These are phyloP conservation scores for Formica selysi DNA, from an alignment of 1,140 invertebrate species.

Conservation along the genomic window DNA sequence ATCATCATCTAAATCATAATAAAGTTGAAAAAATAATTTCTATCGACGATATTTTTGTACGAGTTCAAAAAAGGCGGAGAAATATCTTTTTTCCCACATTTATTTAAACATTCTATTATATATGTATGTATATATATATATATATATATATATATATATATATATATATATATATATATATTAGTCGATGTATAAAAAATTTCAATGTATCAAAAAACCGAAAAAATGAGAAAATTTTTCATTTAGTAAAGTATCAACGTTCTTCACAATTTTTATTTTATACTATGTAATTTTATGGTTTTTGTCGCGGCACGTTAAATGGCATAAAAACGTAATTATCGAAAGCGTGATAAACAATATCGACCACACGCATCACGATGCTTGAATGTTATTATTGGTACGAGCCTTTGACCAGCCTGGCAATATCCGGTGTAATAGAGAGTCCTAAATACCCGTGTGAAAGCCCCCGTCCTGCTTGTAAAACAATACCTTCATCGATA, in stretches of 20 bases:
- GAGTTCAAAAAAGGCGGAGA: not conserved
- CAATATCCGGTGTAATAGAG: conserved; percentile 53
- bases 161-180: no score
- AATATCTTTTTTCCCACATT: not conserved
- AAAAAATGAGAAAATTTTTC: not conserved
- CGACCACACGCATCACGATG: conserved; percentile 19
- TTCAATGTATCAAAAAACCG: no score
- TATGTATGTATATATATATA: no score
- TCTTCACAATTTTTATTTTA: not conserved
- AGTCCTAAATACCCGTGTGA: conserved; percentile 56
- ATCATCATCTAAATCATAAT: not conserved
- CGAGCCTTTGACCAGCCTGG: conserved; percentile 32
- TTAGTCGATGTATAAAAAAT: no score
- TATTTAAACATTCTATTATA: not conserved
- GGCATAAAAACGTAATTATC: conserved; percentile 49
- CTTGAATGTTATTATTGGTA: conserved; percentile 48
- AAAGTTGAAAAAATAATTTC: not conserved
- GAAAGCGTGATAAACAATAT: conserved; percentile 43
- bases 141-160: no score
- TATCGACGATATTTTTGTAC: not conserved
- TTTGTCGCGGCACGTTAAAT: conserved; percentile 3
- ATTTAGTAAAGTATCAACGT: not conserved
- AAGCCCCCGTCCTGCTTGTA: conserved; percentile 36
- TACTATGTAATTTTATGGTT: conserved; percentile 3
- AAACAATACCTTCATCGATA: conserved; percentile 59